phyloP scores from a whole-genome alignment of 2,113 vertebrate genomes.

The Echinops telfairi region DNA sequence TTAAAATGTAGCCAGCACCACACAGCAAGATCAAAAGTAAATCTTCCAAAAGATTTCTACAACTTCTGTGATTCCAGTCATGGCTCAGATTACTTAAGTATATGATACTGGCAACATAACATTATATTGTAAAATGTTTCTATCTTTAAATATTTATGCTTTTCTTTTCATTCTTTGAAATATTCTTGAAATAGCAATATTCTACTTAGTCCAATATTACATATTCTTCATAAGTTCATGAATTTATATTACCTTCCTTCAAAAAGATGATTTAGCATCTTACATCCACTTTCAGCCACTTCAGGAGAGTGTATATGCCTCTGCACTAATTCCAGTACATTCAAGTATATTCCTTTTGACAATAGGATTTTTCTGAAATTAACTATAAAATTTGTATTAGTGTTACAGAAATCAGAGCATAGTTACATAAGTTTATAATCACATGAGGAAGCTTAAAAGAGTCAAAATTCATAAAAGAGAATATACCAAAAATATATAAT shows the following conservation, averaged over 20 bases:
- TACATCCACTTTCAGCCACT: slow-evolving; percentile 93
- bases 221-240: accelerated
- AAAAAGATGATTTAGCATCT: slow-evolving; percentile 92
- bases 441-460: not conserved
- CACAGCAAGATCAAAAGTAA: not conserved
- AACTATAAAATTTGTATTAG: slow-evolving; percentile 85
- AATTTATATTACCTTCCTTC: slow-evolving; percentile 90
- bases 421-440: slow-evolving; percentile 6
- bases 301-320: slow-evolving; percentile 88
- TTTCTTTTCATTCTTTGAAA: slow-evolving; percentile 40
- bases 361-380: slow-evolving; percentile 91
- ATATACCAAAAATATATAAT: not conserved
- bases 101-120: not conserved
- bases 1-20: not conserved
- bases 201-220: not conserved
- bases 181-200: slow-evolving; percentile 1
- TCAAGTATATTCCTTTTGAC: slow-evolving; percentile 95
- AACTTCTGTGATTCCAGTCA: not conserved
- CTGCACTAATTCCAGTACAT: slow-evolving; percentile 95
- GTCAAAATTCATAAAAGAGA: not conserved
- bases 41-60: not conserved
- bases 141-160: not conserved
- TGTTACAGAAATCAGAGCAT: not conserved
- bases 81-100: not conserved
- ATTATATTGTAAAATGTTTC: not conserved